Percentiles rank a stretch among this genome's conserved stretches.
These are phyloP conservation scores for Mico argentatus DNA, from an alignment of 2,797 vertebrate genomes.

Conservation along the genomic window DNA sequence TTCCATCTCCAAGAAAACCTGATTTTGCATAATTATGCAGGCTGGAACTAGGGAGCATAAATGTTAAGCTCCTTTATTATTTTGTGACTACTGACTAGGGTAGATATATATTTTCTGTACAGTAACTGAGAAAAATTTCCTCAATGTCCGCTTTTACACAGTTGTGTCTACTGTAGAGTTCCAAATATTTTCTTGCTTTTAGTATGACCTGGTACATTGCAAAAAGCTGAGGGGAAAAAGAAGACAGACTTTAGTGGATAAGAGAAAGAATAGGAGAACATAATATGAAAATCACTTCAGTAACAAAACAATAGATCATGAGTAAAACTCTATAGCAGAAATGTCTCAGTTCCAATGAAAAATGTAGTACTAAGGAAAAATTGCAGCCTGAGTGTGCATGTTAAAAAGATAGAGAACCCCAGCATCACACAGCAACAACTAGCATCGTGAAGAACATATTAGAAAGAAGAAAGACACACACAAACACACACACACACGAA, in stretches of 20 bases:
- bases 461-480: background rate
- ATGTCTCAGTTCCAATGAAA: background rate
- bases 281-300: background rate
- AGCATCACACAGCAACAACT: background rate
- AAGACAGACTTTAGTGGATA: background rate
- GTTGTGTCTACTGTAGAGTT: background rate
- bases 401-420: background rate
- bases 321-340: background rate
- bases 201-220: background rate
- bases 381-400: background rate
- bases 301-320: background rate
- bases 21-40: background rate
- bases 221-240: background rate
- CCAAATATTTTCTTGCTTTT: background rate
- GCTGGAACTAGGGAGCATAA: background rate
- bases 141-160: background rate
- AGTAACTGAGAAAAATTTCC: background rate
- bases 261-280: background rate
- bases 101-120: slow-evolving; percentile 12
- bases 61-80: background rate
- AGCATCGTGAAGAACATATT: background rate
- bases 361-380: background rate
- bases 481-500: background rate
- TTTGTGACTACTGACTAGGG: background rate
- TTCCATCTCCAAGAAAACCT: background rate